Base-by-base conservation (phyloP, 1,140 invertebrate species). In the Phthorimaea operculella region DNA sequence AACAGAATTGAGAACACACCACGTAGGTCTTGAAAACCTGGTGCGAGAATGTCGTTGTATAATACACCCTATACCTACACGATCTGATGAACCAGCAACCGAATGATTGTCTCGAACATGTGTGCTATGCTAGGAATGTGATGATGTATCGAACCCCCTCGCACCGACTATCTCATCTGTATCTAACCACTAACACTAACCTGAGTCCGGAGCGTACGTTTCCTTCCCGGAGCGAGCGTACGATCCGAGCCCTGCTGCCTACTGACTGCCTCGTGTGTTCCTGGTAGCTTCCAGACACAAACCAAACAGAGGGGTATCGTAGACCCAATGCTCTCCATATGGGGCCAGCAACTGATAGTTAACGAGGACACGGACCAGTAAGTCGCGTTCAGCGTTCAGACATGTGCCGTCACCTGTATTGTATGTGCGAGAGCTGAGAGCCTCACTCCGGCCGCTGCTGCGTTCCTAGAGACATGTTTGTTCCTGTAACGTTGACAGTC, bases 251-350 rank as follows among this genome's bases (percentile, higher is more conserved):
- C 21, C 21, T 28, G 6, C 21, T 28, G 21, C 59, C 33, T 67
- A 74, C 79, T 80, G 68, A 79, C 70, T 63, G 63, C 58, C 68
- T 63, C 66, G 69, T 81, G 76, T 84, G 78, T 84, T 80, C 73
- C 74, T 74, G 77, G 86, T 92, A 96, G 94, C 92, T 96, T 95
- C 93, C 94, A 96, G 92, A 95, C 94, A 92, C 92, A 90, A 87
- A 89, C 88, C 88, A 95, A 95, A 92, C 92, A 94, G 88, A 94
- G 94, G 89, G 94, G 94, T 90, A 95, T 96, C 90, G 93, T 96
- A 91, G 94, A 96, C 90, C 95, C 94, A 88, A 96, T 96, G 94
- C 93, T 96, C 87, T 94, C 93, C 88, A 96, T 96, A 90, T 96
- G 95, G 95, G 95, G 94, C 87, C 94, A 96, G 89, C 95, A 96